phyloP scores from a whole-genome alignment of 1,140 invertebrate genomes.

The Lycorma delicatula region DNA sequence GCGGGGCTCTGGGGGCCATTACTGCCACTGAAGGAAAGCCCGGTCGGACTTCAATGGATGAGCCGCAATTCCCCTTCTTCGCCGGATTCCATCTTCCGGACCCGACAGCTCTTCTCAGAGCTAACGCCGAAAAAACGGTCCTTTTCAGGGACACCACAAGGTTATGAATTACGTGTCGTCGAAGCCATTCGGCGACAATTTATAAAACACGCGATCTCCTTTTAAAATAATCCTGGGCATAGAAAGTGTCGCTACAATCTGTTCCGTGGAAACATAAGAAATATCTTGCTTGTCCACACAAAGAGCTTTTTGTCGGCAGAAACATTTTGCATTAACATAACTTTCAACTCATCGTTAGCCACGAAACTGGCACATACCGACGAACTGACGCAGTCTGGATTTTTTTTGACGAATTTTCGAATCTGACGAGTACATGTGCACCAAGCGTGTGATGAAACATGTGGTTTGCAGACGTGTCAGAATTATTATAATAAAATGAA shows the following conservation, averaged over 20 bases:
- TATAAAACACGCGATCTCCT: background rate
- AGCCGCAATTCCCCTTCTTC: too few species aligned
- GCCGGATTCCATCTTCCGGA: too few species aligned
- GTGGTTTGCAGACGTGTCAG: background rate
- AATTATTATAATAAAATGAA: too few species aligned
- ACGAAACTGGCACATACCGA: background rate
- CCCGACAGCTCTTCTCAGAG: too few species aligned
- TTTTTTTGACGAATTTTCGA: background rate
- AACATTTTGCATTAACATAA: background rate
- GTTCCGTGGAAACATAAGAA: background rate
- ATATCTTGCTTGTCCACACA: background rate
- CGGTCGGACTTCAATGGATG: too few species aligned
- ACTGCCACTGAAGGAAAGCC: too few species aligned
- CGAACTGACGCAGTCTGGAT: too few species aligned
- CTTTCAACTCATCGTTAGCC: background rate
- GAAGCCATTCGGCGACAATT: too few species aligned
- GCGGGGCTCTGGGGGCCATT: too few species aligned
- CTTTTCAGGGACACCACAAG: too few species aligned
- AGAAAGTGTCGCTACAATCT: background rate
- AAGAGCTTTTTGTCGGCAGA: background rate
- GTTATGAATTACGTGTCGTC: too few species aligned
- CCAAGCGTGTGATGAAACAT: background rate
- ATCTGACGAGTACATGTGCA: background rate
- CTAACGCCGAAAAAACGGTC: too few species aligned
- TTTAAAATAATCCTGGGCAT: background rate